Conservation (phyloP, 2,797 vertebrate species). For the Stomatorhinus walkeri region DNA sequence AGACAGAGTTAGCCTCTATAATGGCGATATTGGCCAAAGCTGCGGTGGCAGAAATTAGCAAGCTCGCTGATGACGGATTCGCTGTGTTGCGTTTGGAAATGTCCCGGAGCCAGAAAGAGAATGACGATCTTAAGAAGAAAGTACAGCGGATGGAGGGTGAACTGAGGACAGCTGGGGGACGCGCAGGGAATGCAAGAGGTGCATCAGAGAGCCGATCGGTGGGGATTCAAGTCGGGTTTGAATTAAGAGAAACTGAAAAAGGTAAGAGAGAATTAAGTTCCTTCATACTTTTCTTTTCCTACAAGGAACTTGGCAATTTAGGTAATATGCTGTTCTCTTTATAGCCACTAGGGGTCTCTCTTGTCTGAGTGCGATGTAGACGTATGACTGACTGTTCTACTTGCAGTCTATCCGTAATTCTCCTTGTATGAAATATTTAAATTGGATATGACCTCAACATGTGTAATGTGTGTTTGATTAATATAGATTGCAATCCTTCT, state of each 20-base stretch:
- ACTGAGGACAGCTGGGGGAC: conserved; percentile 15
- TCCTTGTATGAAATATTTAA: not conserved
- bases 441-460: not conserved
- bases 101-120: conserved; percentile 31
- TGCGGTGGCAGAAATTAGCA: conserved; percentile 34
- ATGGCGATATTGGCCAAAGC: conserved; percentile 30
- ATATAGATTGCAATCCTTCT: not conserved
- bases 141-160: conserved; percentile 13
- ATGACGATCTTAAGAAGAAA: conserved; percentile 27
- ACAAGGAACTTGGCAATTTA: not conserved
- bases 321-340: not conserved
- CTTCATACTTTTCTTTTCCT: not conserved
- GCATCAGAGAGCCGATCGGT: conserved; percentile 1
- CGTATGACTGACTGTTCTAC: not conserved
- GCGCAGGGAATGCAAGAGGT: not conserved
- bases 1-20: conserved; percentile 31
- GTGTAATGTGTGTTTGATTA: not conserved
- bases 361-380: not conserved
- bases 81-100: conserved; percentile 32
- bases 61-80: conserved; percentile 26
- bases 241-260: not conserved
- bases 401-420: not conserved
- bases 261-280: not conserved
- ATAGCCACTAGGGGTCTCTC: not conserved
- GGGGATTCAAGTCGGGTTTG: conserved; percentile 6